Conservation (phyloP, 2,113 vertebrate species). For the Campylomormyrus tamandua region DNA sequence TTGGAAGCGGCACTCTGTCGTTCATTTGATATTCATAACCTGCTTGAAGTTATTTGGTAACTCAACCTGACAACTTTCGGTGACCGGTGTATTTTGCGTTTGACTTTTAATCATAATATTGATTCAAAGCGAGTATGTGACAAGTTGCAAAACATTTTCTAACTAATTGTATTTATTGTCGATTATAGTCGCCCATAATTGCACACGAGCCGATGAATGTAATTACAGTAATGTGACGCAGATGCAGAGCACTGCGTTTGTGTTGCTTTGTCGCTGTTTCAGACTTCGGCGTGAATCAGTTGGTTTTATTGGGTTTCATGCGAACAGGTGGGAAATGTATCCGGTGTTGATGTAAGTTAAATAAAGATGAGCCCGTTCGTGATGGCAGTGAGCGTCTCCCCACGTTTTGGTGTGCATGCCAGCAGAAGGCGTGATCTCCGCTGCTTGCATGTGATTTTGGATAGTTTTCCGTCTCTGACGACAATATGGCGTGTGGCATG, state of each 20-base stretch:
- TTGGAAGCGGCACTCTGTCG: not conserved
- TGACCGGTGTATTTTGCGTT: not conserved
- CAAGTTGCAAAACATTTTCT: not conserved
- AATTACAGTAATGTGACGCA: not conserved
- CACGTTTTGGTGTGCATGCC: not conserved
- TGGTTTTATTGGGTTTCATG: not conserved
- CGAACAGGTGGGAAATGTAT: not conserved
- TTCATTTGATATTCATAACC: not conserved
- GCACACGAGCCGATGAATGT: not conserved
- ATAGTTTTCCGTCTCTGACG: not conserved
- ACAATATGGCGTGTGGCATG: not conserved
- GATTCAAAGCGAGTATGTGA: not conserved
- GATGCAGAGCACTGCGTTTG: not conserved
- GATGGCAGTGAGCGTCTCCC: not conserved
- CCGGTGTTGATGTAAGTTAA: not conserved
- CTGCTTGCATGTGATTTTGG: not conserved
- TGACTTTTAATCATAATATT: not conserved
- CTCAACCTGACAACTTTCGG: not conserved
- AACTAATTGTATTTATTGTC: not conserved
- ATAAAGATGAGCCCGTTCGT: not conserved
- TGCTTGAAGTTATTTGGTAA: not conserved
- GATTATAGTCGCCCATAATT: not conserved
- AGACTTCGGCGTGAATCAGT: not conserved
- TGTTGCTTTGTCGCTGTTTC: not conserved
- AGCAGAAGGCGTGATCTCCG: not conserved